A percentile compares a stretch with the other conserved stretches of the same genome.
Conservation (phyloP, 2,888 invertebrate genomes). For the Spisula subtruncata region DNA sequence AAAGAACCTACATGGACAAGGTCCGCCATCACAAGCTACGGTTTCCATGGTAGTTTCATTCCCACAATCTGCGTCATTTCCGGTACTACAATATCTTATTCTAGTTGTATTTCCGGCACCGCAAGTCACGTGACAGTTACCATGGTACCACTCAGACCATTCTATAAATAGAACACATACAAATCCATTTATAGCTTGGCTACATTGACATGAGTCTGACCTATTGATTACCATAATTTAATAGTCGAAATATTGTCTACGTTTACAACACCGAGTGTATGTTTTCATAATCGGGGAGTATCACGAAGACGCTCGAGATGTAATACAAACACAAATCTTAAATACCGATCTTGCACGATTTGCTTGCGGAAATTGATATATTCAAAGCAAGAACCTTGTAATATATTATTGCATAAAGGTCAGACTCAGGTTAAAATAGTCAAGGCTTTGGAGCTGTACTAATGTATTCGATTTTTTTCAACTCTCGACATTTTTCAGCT, state of each 20-base stretch:
- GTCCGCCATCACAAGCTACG: slow-evolving; percentile 30
- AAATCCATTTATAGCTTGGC: no score
- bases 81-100: slow-evolving; percentile 60
- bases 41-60: slow-evolving; percentile 31
- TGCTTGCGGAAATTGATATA: no score
- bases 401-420: no score
- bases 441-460: no score
- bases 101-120: slow-evolving; percentile 47
- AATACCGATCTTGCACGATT: background rate
- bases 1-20: slow-evolving; percentile 37
- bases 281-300: background rate
- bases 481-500: no score
- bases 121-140: slow-evolving; percentile 54
- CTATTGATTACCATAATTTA: no score
- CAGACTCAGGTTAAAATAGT: no score
- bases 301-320: background rate
- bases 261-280: background rate
- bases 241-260: no score
- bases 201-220: no score
- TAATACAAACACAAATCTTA: background rate
- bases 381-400: no score
- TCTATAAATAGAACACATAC: slow-evolving; percentile 26
- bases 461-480: no score
- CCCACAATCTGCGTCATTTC: slow-evolving; percentile 57
- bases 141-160: slow-evolving; percentile 60